Conservation (phyloP, 2,888 invertebrate species). For the Trichogramma dendrolimi region DNA sequence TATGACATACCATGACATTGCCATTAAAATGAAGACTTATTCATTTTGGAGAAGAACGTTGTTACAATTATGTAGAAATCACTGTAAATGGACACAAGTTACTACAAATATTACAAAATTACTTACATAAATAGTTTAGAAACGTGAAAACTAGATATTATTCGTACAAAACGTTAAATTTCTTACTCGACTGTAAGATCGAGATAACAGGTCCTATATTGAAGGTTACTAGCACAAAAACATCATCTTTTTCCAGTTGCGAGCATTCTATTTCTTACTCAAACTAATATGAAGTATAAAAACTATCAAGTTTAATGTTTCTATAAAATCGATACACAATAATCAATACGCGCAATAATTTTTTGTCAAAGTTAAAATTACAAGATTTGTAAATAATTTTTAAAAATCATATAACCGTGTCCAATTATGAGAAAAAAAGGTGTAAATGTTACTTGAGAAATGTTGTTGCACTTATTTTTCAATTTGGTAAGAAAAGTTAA, state of each 20-base stretch:
- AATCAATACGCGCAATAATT: too few species aligned
- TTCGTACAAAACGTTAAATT: conserved; percentile 49
- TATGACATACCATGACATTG: conserved; percentile 11
- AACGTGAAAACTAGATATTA: conserved; percentile 45
- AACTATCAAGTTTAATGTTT: too few species aligned
- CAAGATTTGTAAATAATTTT: too few species aligned
- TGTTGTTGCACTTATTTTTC: too few species aligned
- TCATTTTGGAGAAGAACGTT: conserved; percentile 7
- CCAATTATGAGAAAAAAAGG: too few species aligned
- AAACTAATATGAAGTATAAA: too few species aligned
- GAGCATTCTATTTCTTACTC: neutral
- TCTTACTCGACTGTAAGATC: conserved; percentile 39
- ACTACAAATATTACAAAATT: conserved; percentile 38
- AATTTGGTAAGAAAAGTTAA: too few species aligned
- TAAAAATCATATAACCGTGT: too few species aligned
- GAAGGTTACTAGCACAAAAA: conserved; percentile 8
- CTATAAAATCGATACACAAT: too few species aligned
- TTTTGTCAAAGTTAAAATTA: too few species aligned
- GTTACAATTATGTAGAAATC: conserved; percentile 17
- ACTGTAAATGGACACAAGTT: conserved; percentile 4
- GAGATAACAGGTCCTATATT: conserved; percentile 12
- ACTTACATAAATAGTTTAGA: conserved; percentile 17
- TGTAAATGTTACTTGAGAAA: too few species aligned
- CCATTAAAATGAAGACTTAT: conserved; percentile 10
- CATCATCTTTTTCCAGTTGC: conserved; percentile 13